A percentile compares a stretch with the other conserved stretches of the same genome.
These are phyloP conservation scores for Corythornis cristatus DNA, from an alignment of 2,113 vertebrate species.

Conservation along the genomic window DNA sequence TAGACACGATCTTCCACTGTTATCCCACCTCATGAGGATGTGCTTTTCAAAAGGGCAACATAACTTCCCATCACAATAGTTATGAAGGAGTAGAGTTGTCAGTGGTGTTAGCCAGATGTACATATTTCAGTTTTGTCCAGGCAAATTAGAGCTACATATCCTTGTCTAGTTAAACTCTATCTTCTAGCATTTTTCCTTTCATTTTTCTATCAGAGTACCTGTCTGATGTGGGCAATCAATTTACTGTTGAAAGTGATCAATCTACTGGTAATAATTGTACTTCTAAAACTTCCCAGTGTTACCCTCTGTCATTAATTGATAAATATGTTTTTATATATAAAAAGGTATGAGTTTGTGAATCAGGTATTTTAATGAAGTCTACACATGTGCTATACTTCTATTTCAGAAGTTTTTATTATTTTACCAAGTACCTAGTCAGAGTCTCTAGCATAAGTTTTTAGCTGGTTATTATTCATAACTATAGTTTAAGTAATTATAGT, in stretches of 20 bases:
- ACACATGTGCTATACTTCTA: not conserved
- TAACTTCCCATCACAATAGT: not conserved
- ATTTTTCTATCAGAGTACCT: not conserved
- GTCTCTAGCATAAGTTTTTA: not conserved
- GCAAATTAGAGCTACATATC: not conserved
- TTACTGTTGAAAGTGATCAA: not conserved
- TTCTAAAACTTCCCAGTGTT: not conserved
- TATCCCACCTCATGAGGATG: not conserved
- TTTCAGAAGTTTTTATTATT: not conserved
- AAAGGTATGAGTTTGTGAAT: not conserved
- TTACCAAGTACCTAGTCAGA: not conserved
- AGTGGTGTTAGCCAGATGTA: not conserved
- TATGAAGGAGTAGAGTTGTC: not conserved
- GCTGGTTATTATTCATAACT: not conserved
- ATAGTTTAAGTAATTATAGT: not conserved
- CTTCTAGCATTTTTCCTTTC: not conserved
- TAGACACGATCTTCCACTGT: not conserved
- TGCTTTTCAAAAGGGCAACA: not conserved
- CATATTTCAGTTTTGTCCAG: not conserved
- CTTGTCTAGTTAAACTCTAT: not conserved
- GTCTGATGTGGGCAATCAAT: not conserved
- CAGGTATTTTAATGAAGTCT: not conserved
- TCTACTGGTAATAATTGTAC: not conserved
- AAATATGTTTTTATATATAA: not conserved
- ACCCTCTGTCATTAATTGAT: not conserved